Evolutionary conservation across 1,140 invertebrate genomes (phyloP), one percentile per base, ranked within the genome.

Genomic region (Sitobion miscanthi): DNA sequence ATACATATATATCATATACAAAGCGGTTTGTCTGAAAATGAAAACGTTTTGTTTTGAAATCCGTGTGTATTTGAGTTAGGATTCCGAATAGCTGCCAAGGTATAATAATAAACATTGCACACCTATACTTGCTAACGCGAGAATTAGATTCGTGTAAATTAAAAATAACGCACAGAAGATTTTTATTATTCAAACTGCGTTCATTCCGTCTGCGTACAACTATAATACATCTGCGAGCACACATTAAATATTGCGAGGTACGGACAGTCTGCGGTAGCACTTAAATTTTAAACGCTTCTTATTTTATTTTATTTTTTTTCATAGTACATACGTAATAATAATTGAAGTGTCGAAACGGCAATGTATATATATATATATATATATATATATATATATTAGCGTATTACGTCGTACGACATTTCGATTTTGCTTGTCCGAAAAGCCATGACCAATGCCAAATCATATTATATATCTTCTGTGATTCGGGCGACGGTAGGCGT

Each of bases 121-220:
- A 86, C 42, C 38, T 25, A 77, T 86, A 25, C 83, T 89, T 54
- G 49, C 25, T 89, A 57, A 38, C 35, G 35, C 35, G 49, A 23
- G 11, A 89, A 35, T 89, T 57, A 5, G 87, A 52, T 54, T 89
- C 38, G 23, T 4, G 35, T 35, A 89, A 54, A 89, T 89, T 54
- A 89, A 54, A 89, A 20, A 89, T 89, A 49, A 89, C 87, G n/a
- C 42, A 11, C 8, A 54, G n/a, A 38, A 30, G n/a, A 38, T 23
- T 20, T 89, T 52, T 89, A 89, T 89, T 54, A 89, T 54, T 89
- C 49, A 89, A 89, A 87, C 86, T 14, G 30, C 17, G 86, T 87
- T 25, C 30, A 38, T n/a, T 1, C 20, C 45, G 45, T 87, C 38
- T n/a, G 2, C 17, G 42, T 42, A 77, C 62, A n/a, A 77, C 4